Evolutionary conservation across 1,140 invertebrate species (phyloP).

Genomic region (Eurosta solidaginis): DNA sequence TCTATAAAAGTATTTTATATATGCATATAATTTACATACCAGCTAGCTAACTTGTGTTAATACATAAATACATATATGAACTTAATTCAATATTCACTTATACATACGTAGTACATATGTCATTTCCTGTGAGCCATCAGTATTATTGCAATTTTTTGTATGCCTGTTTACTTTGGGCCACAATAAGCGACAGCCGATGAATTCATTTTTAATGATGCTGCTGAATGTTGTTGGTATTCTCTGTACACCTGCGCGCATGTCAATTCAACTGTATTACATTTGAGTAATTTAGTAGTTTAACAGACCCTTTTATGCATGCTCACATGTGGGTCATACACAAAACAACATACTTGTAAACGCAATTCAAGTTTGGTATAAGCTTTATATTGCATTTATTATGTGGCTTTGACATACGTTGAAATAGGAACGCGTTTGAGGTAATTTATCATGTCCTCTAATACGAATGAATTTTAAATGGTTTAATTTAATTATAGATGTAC

Average conservation of each 20-base stretch:
- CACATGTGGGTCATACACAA: neutral
- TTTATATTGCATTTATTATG: neutral
- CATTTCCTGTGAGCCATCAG: neutral
- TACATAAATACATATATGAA: too few relatives aligned
- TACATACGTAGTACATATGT: too few relatives aligned
- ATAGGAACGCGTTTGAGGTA: neutral
- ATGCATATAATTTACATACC: too few relatives aligned
- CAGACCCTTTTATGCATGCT: neutral
- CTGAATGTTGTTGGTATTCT: neutral
- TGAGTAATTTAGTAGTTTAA: neutral
- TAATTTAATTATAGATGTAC: too few relatives aligned
- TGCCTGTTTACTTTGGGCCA: neutral
- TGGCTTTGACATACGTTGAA: neutral
- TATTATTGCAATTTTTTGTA: neutral
- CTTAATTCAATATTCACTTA: too few relatives aligned
- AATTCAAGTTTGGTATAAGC: neutral
- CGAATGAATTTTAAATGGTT: too few relatives aligned
- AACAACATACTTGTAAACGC: neutral
- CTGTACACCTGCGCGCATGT: neutral
- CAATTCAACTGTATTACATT: neutral
- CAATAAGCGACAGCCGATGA: neutral
- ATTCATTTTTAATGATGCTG: conserved; percentile 11
- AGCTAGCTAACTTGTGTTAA: too few relatives aligned
- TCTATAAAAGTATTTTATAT: too few relatives aligned
- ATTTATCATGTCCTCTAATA: too few relatives aligned